Base-by-base conservation (phyloP, 2,113 vertebrate species). In the Willisornis vidua region DNA sequence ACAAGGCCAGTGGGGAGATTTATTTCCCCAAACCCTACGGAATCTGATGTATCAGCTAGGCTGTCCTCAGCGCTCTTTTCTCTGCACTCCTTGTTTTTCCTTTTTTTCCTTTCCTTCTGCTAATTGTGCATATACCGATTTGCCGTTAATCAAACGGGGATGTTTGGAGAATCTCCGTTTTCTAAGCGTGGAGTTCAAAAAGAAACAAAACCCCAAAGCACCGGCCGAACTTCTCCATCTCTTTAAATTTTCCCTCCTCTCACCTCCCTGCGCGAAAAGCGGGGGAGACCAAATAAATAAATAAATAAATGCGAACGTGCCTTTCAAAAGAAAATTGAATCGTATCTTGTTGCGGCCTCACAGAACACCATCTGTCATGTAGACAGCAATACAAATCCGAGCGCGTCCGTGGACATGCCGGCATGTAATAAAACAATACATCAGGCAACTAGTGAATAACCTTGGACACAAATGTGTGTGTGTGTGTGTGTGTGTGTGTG, bases 321-420 rank as follows among this genome's bases (percentile, higher is more conserved):
- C 95, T 97, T 97, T 96, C 97, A 96, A 73, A 94, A 89, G 96
- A 91, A 95, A 96, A 95, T 90, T 94, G 93, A 91, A 96, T 96
- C 94, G 84, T 77, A 67, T 51, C 96, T 96, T 97, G 96, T 96
- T 86, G 92, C 87, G 93, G 93, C 92, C 97, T 91, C 84, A 94
- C 93, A 90, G 96, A 94, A 94, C 96, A 96, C 98, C 98, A 98
- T 98, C 98, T 98, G 98, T 97, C 97, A 97, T 86, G 85, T 91
- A 97, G 96, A 96, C 97, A 96, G 95, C 96, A 91, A 84, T 91
- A 96, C 96, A 95, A 97, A 90, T 45, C 74, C 92, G 92, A 96
- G 96, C 91, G 95, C 96, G 67, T 48, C 93, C 91, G 72, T 76
- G 97, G 97, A 95, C 91, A 75, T 87, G 89, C 94, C 79, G 86